A percentile compares a stretch with the other conserved stretches of the same genome.
Evolutionary conservation across 2,113 vertebrate species (phyloP).

Genomic region (Lophura nycthemera): DNA sequence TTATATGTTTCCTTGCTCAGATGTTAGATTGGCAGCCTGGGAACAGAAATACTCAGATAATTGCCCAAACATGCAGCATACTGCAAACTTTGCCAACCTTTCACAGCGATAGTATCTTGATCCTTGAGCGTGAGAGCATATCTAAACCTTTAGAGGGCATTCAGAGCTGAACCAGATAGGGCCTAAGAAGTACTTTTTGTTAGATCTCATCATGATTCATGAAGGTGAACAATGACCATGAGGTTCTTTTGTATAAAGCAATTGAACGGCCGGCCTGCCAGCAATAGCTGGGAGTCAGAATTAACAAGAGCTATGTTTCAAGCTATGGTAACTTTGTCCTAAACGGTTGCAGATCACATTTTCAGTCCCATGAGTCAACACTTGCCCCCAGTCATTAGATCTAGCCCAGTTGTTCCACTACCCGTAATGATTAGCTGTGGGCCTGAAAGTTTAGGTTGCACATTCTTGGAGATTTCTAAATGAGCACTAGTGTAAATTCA

Average conservation of each 20-base stretch:
- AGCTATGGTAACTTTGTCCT: neutral
- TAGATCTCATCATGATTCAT: constrained; percentile 37
- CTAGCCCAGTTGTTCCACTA: neutral
- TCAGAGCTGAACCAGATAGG: neutral
- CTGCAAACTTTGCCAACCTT: constrained; percentile 48
- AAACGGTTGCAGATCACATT: neutral
- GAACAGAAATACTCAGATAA: constrained; percentile 51
- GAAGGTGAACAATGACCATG: constrained; percentile 22
- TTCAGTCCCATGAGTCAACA: neutral
- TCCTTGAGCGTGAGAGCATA: constrained; percentile 14
- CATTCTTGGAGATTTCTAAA: neutral
- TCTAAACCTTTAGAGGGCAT: constrained; percentile 26
- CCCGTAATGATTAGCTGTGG: neutral
- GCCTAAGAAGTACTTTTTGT: constrained; percentile 37
- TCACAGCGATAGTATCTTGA: constrained; percentile 21
- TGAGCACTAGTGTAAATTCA: neutral
- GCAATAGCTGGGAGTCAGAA: neutral
- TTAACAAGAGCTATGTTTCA: neutral
- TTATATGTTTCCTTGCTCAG: constrained; percentile 46
- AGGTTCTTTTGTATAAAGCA: constrained; percentile 39
- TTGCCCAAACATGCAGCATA: constrained; percentile 42
- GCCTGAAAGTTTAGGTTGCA: neutral
- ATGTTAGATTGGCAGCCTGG: constrained; percentile 43
- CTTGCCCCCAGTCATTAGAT: neutral
- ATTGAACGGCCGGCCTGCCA: constrained; percentile 30